These are phyloP conservation scores for Brachynemurus nebulosus DNA, from an alignment of 2,888 invertebrate species.

Conservation along the genomic window DNA sequence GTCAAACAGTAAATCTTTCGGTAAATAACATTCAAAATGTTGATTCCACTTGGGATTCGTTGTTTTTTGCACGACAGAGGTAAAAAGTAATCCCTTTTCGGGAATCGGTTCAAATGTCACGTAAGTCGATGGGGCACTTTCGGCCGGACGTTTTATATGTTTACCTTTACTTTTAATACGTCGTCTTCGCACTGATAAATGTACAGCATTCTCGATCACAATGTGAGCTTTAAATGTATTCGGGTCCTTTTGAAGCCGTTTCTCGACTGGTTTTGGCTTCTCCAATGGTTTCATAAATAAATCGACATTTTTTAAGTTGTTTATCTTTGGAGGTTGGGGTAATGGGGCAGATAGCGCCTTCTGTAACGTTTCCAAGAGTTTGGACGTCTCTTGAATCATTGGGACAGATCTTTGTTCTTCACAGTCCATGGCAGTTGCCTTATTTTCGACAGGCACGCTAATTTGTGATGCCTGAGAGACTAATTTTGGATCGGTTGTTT, in stretches of 20 bases:
- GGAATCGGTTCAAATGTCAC: constrained; percentile 41
- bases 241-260: not conserved
- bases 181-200: constrained; percentile 34
- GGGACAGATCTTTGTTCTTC: no score
- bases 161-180: constrained; percentile 26
- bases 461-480: not conserved
- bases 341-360: constrained; percentile 23
- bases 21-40: constrained; percentile 34
- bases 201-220: constrained; percentile 40
- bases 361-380: constrained; percentile 29
- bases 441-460: constrained; percentile 1
- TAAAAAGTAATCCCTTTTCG: constrained; percentile 27
- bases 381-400: constrained; percentile 24
- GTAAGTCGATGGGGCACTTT: constrained; percentile 41
- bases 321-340: not conserved
- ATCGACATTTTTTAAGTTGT: no score
- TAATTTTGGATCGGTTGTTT: not conserved
- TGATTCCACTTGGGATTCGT: constrained; percentile 42
- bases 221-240: constrained; percentile 34
- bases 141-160: constrained; percentile 26
- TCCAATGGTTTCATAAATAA: no score
- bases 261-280: no score
- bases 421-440: not conserved
- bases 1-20: constrained; percentile 35
- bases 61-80: constrained; percentile 36